A percentile compares a stretch with the other conserved stretches of the same genome.
These are phyloP conservation scores for Paramormyrops hopkinsi DNA, from an alignment of 2,797 vertebrate species.

Conservation along the genomic window DNA sequence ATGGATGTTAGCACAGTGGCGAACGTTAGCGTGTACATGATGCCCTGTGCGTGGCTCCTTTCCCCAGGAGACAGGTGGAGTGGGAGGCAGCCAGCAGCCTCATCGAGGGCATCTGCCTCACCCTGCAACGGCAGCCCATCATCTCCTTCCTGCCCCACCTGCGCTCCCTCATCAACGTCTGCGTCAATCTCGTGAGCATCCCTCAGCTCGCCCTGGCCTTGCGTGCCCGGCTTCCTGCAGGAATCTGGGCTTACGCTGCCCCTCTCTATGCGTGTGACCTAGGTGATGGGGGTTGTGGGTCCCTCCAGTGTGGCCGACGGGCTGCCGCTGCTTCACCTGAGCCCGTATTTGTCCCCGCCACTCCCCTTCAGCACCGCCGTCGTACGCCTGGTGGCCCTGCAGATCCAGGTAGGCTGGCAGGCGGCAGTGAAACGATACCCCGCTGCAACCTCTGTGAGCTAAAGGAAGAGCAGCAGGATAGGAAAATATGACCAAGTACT, in stretches of 20 bases:
- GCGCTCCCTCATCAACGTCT: conserved; percentile 98
- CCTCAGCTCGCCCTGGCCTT: neutral
- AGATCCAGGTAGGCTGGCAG: conserved; percentile 81
- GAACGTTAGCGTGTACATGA: conserved; percentile 10
- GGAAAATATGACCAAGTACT: neutral
- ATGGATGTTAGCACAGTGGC: neutral
- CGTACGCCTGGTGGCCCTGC: conserved; percentile 93
- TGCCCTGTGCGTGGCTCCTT: conserved; percentile 9
- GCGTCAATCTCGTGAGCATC: conserved; percentile 90
- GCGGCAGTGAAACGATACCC: neutral
- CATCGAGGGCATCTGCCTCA: conserved; percentile 98
- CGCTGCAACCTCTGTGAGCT: neutral
- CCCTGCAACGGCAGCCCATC: conserved; percentile 97
- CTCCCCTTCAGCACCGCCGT: conserved; percentile 99
- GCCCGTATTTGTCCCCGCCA: conserved; percentile 96
- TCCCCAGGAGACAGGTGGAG: conserved; percentile 96
- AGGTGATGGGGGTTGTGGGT: conserved; percentile 99
- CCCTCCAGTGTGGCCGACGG: conserved; percentile 99
- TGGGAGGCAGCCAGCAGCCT: conserved; percentile 99
- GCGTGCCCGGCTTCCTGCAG: neutral
- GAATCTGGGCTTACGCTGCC: neutral
- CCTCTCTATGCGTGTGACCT: conserved; percentile 62
- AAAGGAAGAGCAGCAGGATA: neutral
- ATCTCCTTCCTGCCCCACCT: conserved; percentile 98
- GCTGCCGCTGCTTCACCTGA: conserved; percentile 95